Conservation (phyloP, 2,888 invertebrate genomes). For the Vannuccia rotundouncinata region DNA sequence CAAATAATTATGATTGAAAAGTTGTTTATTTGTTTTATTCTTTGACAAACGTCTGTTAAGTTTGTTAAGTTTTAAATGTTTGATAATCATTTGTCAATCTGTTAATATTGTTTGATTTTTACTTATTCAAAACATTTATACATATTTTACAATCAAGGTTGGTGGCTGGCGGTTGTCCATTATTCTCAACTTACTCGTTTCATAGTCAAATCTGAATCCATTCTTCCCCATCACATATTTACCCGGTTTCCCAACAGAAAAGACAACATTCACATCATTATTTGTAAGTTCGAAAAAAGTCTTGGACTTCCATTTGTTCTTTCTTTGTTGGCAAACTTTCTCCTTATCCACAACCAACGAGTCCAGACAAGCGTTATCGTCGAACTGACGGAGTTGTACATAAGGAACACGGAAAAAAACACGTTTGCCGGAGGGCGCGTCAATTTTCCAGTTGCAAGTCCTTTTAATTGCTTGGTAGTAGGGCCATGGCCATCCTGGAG, state of each 20-base stretch:
- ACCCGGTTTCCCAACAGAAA: background rate
- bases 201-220: background rate
- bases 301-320: background rate
- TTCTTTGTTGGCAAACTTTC: background rate
- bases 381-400: background rate
- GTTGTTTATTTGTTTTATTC: too few relatives aligned
- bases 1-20: too few relatives aligned
- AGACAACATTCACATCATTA: background rate
- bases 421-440: background rate
- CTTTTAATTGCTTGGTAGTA: background rate
- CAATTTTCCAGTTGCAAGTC: background rate
- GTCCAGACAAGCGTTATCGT: background rate
- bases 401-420: background rate
- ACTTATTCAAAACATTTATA: too few relatives aligned
- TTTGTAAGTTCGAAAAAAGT: background rate
- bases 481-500: background rate
- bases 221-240: background rate
- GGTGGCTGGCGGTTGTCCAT: too few relatives aligned
- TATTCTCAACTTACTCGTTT: background rate
- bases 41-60: too few relatives aligned
- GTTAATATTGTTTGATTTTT: too few relatives aligned
- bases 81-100: too few relatives aligned
- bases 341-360: background rate
- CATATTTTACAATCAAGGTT: too few relatives aligned
- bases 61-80: too few relatives aligned